A percentile compares a stretch with the other conserved stretches of the same genome.
Evolutionary conservation across 2,888 invertebrate species (phyloP).

Genomic region (Thymelicus lineola): DNA sequence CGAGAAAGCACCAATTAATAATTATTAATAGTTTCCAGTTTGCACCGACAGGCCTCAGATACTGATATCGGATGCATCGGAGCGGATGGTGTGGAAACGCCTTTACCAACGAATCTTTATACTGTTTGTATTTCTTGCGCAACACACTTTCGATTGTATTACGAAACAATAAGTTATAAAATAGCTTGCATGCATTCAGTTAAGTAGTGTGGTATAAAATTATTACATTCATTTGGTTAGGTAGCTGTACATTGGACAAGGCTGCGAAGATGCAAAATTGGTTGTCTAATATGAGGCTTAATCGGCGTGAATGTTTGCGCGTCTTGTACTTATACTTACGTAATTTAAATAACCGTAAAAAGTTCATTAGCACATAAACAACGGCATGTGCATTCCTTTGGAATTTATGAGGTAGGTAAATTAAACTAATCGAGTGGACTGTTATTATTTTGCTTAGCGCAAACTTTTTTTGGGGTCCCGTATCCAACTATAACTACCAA

Average conservation of each 20-base stretch:
- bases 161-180: constrained; percentile 12
- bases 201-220: neutral
- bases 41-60: neutral
- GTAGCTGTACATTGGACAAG: neutral
- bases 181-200: neutral
- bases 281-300: neutral
- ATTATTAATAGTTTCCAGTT: neutral
- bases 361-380: neutral
- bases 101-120: constrained; percentile 4
- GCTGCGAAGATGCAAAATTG: neutral
- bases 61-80: neutral
- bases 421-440: too few relatives aligned
- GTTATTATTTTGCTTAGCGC: too few relatives aligned
- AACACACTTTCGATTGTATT: constrained; percentile 7
- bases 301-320: neutral
- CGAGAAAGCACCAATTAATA: neutral
- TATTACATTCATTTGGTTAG: neutral
- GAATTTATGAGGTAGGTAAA: too few relatives aligned
- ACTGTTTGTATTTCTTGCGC: neutral
- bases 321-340: too few relatives aligned
- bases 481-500: too few relatives aligned
- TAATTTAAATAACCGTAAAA: too few relatives aligned
- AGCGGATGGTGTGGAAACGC: constrained; percentile 2
- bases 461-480: too few relatives aligned
- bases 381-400: too few relatives aligned